These are phyloP conservation scores for Odontesthes bonariensis DNA, from an alignment of 2,113 vertebrate species.

Conservation along the genomic window DNA sequence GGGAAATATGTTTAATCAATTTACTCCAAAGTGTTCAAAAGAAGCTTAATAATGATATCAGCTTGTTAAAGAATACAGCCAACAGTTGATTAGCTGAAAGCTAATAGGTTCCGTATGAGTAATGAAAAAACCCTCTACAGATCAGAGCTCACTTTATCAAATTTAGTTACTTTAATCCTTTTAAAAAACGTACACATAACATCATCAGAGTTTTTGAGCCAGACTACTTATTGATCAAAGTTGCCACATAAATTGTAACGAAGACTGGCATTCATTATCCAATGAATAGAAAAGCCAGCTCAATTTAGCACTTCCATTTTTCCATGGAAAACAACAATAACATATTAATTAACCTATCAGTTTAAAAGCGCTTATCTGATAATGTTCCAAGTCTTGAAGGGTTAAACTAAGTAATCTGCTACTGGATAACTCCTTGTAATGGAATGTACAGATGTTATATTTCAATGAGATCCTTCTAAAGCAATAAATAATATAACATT, in stretches of 20 bases:
- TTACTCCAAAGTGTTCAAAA: neutral
- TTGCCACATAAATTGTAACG: neutral
- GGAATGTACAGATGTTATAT: neutral
- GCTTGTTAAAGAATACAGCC: neutral
- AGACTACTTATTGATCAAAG: neutral
- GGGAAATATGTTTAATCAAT: neutral
- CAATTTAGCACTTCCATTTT: neutral
- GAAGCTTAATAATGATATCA: neutral
- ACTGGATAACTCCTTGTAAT: neutral
- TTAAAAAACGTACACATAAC: neutral
- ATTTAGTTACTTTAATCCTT: neutral
- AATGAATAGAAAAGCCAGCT: neutral
- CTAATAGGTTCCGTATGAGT: neutral
- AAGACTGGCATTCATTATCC: neutral
- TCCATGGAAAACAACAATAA: neutral
- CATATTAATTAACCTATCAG: neutral
- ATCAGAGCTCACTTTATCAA: neutral
- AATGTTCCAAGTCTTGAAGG: neutral
- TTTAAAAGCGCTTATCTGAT: neutral
- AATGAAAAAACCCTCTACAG: neutral
- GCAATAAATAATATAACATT: neutral
- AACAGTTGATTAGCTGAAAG: neutral
- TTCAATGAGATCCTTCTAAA: too few relatives aligned
- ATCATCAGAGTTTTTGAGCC: neutral
- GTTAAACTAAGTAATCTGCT: neutral